Percentiles rank a stretch among this genome's conserved stretches.
Conservation (phyloP, 2,113 vertebrate genomes). For the Daphoenositta chrysoptera region DNA sequence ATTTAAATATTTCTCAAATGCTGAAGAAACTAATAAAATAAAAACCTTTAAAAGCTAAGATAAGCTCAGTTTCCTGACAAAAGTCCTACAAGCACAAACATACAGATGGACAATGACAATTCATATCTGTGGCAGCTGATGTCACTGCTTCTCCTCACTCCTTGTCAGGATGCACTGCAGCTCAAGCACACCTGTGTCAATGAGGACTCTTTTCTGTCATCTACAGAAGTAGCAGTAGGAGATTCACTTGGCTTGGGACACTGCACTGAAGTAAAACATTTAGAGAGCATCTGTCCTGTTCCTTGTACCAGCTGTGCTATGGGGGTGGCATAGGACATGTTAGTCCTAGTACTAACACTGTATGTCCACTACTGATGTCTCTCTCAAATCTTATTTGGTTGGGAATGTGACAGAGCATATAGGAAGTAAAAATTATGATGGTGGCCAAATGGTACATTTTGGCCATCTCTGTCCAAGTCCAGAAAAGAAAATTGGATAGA, state of each 20-base stretch:
- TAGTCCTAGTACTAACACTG: neutral
- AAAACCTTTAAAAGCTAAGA: neutral
- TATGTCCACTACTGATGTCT: neutral
- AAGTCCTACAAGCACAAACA: neutral
- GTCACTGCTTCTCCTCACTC: neutral
- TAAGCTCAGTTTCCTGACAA: neutral
- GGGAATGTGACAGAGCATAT: neutral
- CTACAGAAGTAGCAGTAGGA: neutral
- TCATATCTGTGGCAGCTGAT: neutral
- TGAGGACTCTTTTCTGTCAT: neutral
- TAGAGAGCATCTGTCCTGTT: neutral
- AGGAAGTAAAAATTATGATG: neutral
- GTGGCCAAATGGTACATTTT: neutral
- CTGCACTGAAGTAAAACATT: neutral
- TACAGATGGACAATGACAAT: neutral
- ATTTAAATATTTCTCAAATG: neutral
- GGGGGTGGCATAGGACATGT: neutral
- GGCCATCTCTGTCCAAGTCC: neutral
- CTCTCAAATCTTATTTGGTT: neutral
- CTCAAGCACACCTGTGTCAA: accelerated
- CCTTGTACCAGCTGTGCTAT: neutral
- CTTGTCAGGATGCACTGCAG: neutral
- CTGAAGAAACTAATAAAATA: neutral
- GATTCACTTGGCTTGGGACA: neutral
- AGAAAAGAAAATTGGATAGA: neutral